Evolutionary conservation across 2,888 invertebrate species (phyloP), one percentile per base, ranked within the genome.

Genomic region (Brachypterus glaber): DNA sequence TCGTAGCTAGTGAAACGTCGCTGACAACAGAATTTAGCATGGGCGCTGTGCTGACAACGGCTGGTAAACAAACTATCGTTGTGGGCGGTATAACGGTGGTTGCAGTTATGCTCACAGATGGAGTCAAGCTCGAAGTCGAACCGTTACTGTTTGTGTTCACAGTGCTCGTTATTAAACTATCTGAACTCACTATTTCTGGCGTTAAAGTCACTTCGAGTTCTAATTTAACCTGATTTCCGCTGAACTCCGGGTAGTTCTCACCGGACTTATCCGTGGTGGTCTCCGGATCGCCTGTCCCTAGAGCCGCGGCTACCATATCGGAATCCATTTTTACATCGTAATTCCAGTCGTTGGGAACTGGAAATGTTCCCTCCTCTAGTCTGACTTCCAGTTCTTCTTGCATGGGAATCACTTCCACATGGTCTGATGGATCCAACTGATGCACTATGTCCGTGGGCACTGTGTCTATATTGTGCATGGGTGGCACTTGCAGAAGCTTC

Each of bases 151-250:
- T 54, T 2, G 59, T 54, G 39, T 59, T 62, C 12, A 73, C 70
- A 1, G 73, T 72, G 51, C 74, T 74, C 5, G 73, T 70, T 1
- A 75, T 73, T 40, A 64, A 51, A 46, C 64, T 63, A 40, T 67
- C 67, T 3, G 63, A 56, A 45, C 60, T 65, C 44, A 73, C 71
- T 53, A 76, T 74, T 61, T 77, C 77, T 4, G 76, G 75, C 1
- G 76, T 76, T 51, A 77, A 60, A 1, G 76, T 76, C 16, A 76
- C 73, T 59, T 73, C 73, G 37, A 72, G 51, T 52, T 76, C 75
- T 27, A 75, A 55, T 50, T 72, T 70, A 1, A 70, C 67, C 53
- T 68, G 69, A 37, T 64, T 67, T n/a, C 60, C 56, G 26, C 57
- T 55, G 27, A 43, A 49, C 32, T 47, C 50, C 15, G 44, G 42